Base-by-base conservation (phyloP, 2,797 vertebrate genomes). In the Bradypodion pumilum region DNA sequence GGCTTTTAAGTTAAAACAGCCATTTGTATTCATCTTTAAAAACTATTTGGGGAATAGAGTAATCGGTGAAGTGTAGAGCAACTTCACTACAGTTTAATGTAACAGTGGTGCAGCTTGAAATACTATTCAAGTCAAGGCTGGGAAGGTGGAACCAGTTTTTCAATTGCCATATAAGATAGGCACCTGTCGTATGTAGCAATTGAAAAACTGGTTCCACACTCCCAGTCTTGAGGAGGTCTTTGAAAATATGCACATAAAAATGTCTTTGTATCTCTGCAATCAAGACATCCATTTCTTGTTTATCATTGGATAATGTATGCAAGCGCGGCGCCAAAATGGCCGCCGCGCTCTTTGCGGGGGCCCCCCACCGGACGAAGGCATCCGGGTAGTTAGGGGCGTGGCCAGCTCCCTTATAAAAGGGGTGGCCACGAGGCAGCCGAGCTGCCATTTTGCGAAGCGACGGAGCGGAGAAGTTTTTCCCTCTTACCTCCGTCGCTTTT, bases 191-290 rank as follows among this genome's bases (percentile, higher is more conserved):
- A n/a, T n/a, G n/a, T n/a, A n/a, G n/a, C n/a, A n/a, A n/a, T n/a
- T n/a, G n/a, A n/a, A n/a, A n/a, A n/a, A n/a, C n/a, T n/a, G n/a
- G n/a, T n/a, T n/a, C n/a, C n/a, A n/a, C n/a, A n/a, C n/a, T n/a
- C n/a, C n/a, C n/a, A n/a, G n/a, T n/a, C n/a, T n/a, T n/a, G 15
- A 19, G 12, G 40, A 5, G 62, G 2, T 5, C 0, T 60, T 68
- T 15, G 44, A 16, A 25, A 35, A 40, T 49, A 74, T 46, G 77
- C 77, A 42, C 37, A 56, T 80, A 60, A 6, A 65, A 10, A 59
- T 80, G 2, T 75, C 15, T 74, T 7, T 77, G 5, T 42, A 37
- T 81, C 35, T 81, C 1, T 1, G 62, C 7, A 3, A 84, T 2
- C 0, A 78, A 49, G 40, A 21, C 68, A 35, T 29, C 44, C n/a